These are phyloP conservation scores for Nomada fucata DNA, from an alignment of 2,888 invertebrate genomes.

Conservation along the genomic window DNA sequence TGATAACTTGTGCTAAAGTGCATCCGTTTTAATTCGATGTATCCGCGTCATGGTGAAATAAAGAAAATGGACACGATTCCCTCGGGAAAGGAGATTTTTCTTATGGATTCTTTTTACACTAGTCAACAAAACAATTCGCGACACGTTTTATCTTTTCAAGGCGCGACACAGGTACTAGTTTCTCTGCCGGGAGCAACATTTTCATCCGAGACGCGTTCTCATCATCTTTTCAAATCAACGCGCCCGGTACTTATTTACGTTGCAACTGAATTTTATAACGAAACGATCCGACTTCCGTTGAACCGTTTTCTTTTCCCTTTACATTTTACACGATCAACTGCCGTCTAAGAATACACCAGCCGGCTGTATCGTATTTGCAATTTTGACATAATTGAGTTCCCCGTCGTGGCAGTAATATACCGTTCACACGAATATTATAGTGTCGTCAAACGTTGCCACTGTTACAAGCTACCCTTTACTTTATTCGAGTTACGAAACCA, in stretches of 20 bases:
- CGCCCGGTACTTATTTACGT: conserved; percentile 13
- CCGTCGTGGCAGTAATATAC: not conserved
- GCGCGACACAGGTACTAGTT: not conserved
- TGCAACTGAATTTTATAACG: conserved; percentile 13
- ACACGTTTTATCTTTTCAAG: not conserved
- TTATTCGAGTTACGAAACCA: conserved; percentile 10
- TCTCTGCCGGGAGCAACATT: not conserved
- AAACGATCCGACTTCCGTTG: conserved; percentile 27
- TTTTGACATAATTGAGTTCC: conserved; percentile 38
- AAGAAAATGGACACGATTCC: too few species aligned
- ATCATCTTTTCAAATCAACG: conserved; percentile 20
- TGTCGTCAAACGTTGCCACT: conserved; percentile 5
- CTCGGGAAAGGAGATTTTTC: too few species aligned
- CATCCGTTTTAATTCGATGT: too few species aligned
- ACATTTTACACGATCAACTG: conserved; percentile 4
- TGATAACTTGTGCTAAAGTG: too few species aligned
- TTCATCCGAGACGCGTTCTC: not conserved
- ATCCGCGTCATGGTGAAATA: too few species aligned
- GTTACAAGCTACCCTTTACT: conserved; percentile 19
- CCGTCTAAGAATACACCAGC: not conserved
- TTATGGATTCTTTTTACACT: too few species aligned
- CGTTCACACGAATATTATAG: conserved; percentile 46
- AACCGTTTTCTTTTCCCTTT: not conserved
- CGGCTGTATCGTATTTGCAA: conserved; percentile 28
- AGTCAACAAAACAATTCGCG: too few species aligned